These are phyloP conservation scores for Cantharis rustica DNA, from an alignment of 2,888 invertebrate species.

Conservation along the genomic window DNA sequence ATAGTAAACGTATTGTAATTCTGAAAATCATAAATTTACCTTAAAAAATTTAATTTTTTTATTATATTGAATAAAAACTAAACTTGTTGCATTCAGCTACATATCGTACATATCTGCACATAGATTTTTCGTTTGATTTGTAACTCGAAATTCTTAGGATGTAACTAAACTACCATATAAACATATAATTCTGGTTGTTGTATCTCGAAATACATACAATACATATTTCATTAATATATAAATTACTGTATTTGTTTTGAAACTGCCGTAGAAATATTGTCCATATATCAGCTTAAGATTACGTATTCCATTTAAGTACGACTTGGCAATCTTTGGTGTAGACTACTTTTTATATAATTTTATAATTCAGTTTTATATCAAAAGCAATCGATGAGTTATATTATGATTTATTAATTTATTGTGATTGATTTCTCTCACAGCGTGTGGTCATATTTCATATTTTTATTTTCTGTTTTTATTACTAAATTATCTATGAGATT, in stretches of 20 bases:
- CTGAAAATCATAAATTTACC: too few species aligned
- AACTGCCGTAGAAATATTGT: constrained; percentile 15
- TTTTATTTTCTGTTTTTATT: not conserved
- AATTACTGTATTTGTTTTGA: constrained; percentile 2
- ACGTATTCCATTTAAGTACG: constrained; percentile 37
- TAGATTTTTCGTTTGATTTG: too few species aligned
- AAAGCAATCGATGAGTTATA: constrained; percentile 22
- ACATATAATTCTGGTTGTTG: not conserved
- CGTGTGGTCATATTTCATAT: constrained; percentile 24
- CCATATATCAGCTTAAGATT: constrained; percentile 14
- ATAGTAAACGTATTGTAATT: too few species aligned
- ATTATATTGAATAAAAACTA: too few species aligned
- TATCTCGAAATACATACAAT: not conserved
- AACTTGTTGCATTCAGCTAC: too few species aligned
- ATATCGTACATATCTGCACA: too few species aligned
- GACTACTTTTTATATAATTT: constrained; percentile 34
- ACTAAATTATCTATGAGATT: not conserved
- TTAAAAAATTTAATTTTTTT: too few species aligned
- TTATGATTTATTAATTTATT: constrained; percentile 31
- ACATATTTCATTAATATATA: not conserved
- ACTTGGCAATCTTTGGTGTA: constrained; percentile 33
- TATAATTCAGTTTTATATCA: constrained; percentile 27
- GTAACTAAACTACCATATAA: not conserved
- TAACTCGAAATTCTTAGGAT: too few species aligned
- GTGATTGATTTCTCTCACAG: constrained; percentile 24